Evolutionary conservation across 2,797 vertebrate genomes (phyloP), one percentile per base, ranked within the genome.

Genomic region (Sebastes cheni): DNA sequence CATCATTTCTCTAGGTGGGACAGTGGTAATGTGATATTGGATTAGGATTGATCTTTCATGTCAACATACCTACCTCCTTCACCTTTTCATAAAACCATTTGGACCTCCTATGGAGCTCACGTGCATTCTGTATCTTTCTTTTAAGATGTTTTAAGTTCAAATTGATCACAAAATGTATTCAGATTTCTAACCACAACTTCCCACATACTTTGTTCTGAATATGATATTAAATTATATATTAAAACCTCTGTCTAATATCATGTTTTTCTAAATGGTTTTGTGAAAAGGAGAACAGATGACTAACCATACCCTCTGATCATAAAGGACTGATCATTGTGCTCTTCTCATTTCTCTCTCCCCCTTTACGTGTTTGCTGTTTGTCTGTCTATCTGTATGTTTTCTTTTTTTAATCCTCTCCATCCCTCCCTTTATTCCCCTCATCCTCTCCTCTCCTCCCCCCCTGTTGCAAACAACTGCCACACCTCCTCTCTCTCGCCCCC

Each of bases 221-320:
- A 30, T 27, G 2, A 18, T 18, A 4, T 56, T 75, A 39, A 39
- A 39, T 39, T 39, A 39, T 39, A 14, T 14, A 14, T 39, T 20
- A 27, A 42, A 5, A 29, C 14, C 1, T 67, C 25, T n/a, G 6
- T 30, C 14, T 3, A 27, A 8, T 13, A 9, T 22, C 20, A 1
- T 30, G 20, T 22, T 71, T 73, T 32, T 72, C 89, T 89, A 92
- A 96, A 96, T 95, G 95, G 95, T 87, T 91, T 92, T 96, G 92
- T 96, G 96, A 96, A 96, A 97, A 92, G 89, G 77, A 94, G 95
- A 94, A 91, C 91, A 90, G 90, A 90, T 68, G 81, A 87, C 64
- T 76, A 73, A 65, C 9, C 83, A 72, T 81, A 55, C 71, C 70
- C 82, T 87, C 61, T 88, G 82, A 75, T 77, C 84, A 79, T 55